Base-by-base conservation (phyloP, 2,888 invertebrate genomes). In the Cephus nigrinus region DNA sequence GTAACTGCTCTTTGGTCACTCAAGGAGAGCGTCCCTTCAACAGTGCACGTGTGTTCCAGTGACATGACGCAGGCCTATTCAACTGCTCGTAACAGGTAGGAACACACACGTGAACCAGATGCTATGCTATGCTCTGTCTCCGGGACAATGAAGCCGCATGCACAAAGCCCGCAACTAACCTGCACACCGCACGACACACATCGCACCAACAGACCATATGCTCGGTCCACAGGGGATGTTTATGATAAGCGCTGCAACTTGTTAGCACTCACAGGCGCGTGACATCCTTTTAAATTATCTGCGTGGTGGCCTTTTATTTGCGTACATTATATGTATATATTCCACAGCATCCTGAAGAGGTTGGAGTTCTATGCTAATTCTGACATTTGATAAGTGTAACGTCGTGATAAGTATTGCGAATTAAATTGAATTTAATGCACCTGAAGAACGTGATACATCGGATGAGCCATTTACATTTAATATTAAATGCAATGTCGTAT, bases 81-180 rank as follows among this genome's bases (percentile, higher is more conserved):
- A 71, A 71, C 4, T 55, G 9, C 55, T 55, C 55, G 55, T 55
- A 55, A 55, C 23, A 55, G 55, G 72, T 69, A 75, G 71, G 33
- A 71, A 11, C 78, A 71, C 73, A 75, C 76, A 68, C 69, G 73
- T 69, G 77, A 76, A 77, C 68, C 33, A 75, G 74, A 76, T 34
- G 76, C 81, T 79, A 78, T 74, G 74, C 77, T 78, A 76, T 74
- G 75, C 77, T 78, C 75, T 74, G 76, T 77, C 75, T 68, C 74
- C 69, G 34, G 80, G 74, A 86, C 84, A 87, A 87, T 85, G 81
- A 78, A 77, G 32, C 30, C 75, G 79, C 79, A 40, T 77, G 77
- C 72, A 82, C 84, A 84, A 84, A 83, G 81, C 80, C 77, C 77
- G 32, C 34, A 30, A 33, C 71, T 55, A 76, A 82, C 80, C 78